A percentile compares a stretch with the other conserved stretches of the same genome.
Conservation (phyloP, 2,888 invertebrate genomes). For the Notodonta dromedarius region DNA sequence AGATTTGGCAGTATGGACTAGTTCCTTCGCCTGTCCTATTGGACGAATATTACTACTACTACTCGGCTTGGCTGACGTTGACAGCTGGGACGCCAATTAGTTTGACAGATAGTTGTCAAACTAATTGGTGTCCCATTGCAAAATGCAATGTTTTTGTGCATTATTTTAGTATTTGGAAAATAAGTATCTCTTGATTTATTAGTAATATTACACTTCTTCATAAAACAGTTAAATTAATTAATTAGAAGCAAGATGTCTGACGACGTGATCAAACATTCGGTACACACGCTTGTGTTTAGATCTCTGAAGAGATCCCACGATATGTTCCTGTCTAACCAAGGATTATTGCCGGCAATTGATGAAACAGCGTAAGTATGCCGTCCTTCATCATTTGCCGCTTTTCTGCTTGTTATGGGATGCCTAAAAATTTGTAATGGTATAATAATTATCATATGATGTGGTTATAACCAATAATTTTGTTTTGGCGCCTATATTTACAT, state of each 20-base stretch:
- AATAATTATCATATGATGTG: too few species aligned
- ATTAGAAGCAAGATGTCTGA: slow-evolving; percentile 82
- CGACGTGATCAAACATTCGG: slow-evolving; percentile 98
- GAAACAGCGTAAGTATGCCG: slow-evolving; percentile 89
- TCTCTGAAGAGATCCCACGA: slow-evolving; percentile 99
- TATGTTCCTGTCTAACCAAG: slow-evolving; percentile 97
- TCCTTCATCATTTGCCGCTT: not conserved
- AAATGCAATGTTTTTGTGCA: not conserved
- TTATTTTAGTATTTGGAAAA: not conserved
- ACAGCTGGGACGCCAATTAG: too few species aligned
- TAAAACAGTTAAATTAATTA: not conserved
- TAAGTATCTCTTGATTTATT: not conserved
- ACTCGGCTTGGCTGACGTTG: too few species aligned
- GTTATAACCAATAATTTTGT: too few species aligned
- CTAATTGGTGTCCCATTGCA: not conserved
- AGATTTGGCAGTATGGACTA: too few species aligned
- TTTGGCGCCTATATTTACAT: too few species aligned
- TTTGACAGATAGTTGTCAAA: too few species aligned
- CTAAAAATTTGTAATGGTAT: too few species aligned
- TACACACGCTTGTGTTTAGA: slow-evolving; percentile 98
- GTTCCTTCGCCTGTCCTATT: too few species aligned
- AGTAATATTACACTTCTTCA: not conserved
- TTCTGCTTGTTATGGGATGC: not conserved
- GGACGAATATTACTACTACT: too few species aligned
- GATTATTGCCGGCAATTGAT: slow-evolving; percentile 92